Evolutionary conservation across 2,797 vertebrate species (phyloP).

Genomic region (Xiphorhynchus erythropygius): DNA sequence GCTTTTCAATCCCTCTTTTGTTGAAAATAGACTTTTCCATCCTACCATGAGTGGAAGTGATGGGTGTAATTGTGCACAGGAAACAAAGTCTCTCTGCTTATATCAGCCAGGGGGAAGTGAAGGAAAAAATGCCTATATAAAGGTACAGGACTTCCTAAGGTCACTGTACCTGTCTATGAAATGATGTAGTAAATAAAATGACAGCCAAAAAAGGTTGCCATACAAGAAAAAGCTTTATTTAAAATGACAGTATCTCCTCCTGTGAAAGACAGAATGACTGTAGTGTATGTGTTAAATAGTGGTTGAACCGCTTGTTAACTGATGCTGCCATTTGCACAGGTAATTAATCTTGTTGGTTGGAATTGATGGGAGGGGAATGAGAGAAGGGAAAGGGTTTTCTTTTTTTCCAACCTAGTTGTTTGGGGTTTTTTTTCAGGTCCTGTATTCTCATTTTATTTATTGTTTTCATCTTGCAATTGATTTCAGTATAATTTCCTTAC

Average conservation of each 20-base stretch:
- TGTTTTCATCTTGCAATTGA: slow-evolving; percentile 44
- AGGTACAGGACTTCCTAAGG: not conserved
- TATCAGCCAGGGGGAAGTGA: not conserved
- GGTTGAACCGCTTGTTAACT: not conserved
- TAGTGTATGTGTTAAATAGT: not conserved
- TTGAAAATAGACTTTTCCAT: not conserved
- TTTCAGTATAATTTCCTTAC: slow-evolving; percentile 55
- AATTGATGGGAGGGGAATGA: not conserved
- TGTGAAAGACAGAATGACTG: not conserved
- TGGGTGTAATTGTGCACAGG: not conserved
- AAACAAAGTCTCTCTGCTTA: not conserved
- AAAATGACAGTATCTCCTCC: not conserved
- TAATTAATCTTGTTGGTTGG: not conserved
- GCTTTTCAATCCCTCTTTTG: not conserved
- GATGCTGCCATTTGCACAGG: not conserved
- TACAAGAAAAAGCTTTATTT: not conserved
- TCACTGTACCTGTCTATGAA: not conserved
- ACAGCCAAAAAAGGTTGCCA: not conserved
- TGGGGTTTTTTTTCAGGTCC: not conserved
- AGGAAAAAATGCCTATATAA: not conserved
- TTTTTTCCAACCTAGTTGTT: not conserved
- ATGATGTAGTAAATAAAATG: not conserved
- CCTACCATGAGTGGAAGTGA: not conserved
- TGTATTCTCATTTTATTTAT: slow-evolving; percentile 56
- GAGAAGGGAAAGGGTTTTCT: not conserved